These are phyloP conservation scores for Mythimna pallens DNA, from an alignment of 2,888 invertebrate genomes.

Conservation along the genomic window DNA sequence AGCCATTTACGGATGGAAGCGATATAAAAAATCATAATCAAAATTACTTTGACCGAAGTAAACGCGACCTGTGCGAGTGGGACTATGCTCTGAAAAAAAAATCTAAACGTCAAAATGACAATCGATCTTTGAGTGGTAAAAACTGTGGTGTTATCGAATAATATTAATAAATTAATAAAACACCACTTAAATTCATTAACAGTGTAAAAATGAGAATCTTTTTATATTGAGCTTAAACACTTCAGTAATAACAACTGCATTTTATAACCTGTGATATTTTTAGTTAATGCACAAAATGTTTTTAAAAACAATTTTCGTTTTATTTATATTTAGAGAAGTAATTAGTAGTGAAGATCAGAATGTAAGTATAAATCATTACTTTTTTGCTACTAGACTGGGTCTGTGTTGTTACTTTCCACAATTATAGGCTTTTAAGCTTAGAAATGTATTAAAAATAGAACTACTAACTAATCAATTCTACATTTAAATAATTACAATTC, in stretches of 20 bases:
- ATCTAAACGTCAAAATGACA: conserved; percentile 63
- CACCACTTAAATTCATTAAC: conserved; percentile 8
- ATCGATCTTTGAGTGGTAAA: conserved; percentile 53
- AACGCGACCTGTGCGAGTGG: conserved; percentile 43
- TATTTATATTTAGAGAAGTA: conserved; percentile 66
- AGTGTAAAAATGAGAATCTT: conserved; percentile 34
- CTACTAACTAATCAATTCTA: neutral
- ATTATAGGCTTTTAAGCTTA: neutral
- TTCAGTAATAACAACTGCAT: conserved; percentile 52
- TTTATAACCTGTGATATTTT: conserved; percentile 74
- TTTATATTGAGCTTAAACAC: conserved; percentile 19
- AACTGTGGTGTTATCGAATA: conserved; percentile 19
- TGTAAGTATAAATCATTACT: conserved; percentile 67
- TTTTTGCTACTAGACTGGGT: neutral
- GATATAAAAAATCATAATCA: conserved; percentile 32
- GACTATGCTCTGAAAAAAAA: conserved; percentile 40
- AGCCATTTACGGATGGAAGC: conserved; percentile 43
- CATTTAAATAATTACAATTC: neutral
- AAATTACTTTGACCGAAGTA: conserved; percentile 31
- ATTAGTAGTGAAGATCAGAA: conserved; percentile 67
- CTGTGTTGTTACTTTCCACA: conserved; percentile 7
- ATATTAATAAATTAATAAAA: conserved; percentile 2
- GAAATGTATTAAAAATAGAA: neutral
- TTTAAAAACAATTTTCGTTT: conserved; percentile 65
- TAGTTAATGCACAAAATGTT: conserved; percentile 72